phyloP scores from a whole-genome alignment of 2,797 vertebrate species.

The Myotis myotis region DNA sequence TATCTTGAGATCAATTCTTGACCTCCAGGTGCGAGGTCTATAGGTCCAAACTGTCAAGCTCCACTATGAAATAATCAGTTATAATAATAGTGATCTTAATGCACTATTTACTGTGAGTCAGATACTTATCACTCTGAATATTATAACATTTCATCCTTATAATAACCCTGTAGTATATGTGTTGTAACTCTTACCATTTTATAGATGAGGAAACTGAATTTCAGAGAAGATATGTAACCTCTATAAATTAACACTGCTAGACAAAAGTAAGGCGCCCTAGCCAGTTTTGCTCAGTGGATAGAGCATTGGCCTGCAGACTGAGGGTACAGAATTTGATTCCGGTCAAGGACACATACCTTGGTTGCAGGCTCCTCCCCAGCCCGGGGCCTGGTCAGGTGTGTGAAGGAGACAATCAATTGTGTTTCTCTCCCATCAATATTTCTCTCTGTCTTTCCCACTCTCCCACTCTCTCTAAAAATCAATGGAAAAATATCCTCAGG shows the following conservation, averaged over 20 bases:
- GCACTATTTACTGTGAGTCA: not conserved
- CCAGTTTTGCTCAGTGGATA: no score
- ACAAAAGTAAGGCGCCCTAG: not conserved
- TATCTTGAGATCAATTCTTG: not conserved
- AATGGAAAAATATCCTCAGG: no score
- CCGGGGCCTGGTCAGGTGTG: no score
- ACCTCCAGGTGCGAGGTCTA: not conserved
- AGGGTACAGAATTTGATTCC: no score
- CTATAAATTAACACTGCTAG: not conserved
- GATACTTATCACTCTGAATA: not conserved
- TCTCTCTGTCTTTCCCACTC: no score
- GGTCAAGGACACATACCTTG: no score
- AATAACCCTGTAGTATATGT: not conserved
- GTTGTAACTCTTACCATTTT: not conserved
- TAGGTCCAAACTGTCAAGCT: not conserved
- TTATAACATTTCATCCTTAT: not conserved
- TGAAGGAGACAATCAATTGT: no score
- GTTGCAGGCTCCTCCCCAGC: no score
- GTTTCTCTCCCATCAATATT: no score
- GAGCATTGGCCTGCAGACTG: no score
- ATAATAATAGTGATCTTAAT: not conserved
- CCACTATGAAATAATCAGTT: not conserved
- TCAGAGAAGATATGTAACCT: not conserved
- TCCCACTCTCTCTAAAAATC: no score
- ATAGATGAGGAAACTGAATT: not conserved